Conservation (phyloP, 2,113 vertebrate species). For the Xiphophorus maculatus region DNA sequence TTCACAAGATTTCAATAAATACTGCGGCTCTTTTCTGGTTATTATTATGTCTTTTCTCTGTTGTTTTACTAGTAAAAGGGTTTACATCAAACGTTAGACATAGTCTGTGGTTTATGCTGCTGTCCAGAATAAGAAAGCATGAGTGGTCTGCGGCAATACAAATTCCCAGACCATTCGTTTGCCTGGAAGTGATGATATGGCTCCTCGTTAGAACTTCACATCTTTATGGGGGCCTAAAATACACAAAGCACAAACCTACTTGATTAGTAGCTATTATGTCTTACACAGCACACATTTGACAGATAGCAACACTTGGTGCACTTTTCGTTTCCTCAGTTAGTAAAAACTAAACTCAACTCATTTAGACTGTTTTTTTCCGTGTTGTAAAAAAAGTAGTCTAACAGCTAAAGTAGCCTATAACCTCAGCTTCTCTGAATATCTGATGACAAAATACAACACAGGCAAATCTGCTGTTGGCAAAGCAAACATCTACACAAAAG, state of each 20-base stretch:
- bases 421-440: slow-evolving; percentile 31
- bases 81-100: slow-evolving; percentile 50
- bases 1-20: slow-evolving; percentile 7
- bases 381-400: not conserved
- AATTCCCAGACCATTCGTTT: slow-evolving; percentile 7
- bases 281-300: not conserved
- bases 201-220: slow-evolving; percentile 11
- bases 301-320: not conserved
- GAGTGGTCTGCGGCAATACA: not conserved
- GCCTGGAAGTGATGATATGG: slow-evolving; percentile 7
- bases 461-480: slow-evolving; percentile 27
- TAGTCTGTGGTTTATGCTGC: slow-evolving; percentile 52
- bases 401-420: slow-evolving; percentile 12
- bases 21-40: not conserved
- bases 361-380: not conserved
- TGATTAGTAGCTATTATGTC: not conserved
- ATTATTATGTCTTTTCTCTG: slow-evolving; percentile 16
- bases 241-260: slow-evolving; percentile 14
- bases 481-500: slow-evolving; percentile 18
- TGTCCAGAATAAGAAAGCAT: slow-evolving; percentile 9
- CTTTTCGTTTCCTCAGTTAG: not conserved
- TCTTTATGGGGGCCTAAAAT: slow-evolving; percentile 52
- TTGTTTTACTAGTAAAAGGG: slow-evolving; percentile 73
- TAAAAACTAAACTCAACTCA: not conserved
- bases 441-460: slow-evolving; percentile 21